Conservation (phyloP, 2,113 vertebrate genomes). For the Girardinichthys multiradiatus region DNA sequence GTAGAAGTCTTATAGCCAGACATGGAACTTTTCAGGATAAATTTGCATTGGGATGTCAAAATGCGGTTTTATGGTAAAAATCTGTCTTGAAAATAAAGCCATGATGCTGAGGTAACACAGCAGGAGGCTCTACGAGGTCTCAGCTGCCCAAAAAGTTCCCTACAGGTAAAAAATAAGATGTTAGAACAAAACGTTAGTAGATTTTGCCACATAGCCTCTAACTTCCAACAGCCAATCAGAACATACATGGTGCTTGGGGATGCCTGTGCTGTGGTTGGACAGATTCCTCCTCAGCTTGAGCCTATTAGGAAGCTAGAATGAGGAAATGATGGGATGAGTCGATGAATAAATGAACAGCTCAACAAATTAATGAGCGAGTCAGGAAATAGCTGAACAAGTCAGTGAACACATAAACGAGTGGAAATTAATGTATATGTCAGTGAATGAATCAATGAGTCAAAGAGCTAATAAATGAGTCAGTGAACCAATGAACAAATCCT, state of each 20-base stretch:
- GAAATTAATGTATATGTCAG: neutral
- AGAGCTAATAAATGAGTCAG: no score
- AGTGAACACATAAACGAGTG: neutral
- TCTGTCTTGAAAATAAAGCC: neutral
- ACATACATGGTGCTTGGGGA: slow-evolving; percentile 67
- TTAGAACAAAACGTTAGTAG: neutral
- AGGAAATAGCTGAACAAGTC: no score
- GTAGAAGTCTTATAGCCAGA: neutral
- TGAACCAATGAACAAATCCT: no score
- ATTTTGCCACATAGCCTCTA: neutral
- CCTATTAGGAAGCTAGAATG: slow-evolving; percentile 57
- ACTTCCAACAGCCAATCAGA: slow-evolving; percentile 35
- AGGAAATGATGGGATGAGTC: slow-evolving; percentile 24
- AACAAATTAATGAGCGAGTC: neutral
- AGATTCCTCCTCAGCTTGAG: slow-evolving; percentile 68
- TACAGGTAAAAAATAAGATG: neutral
- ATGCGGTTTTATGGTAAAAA: neutral
- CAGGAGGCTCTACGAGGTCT: neutral
- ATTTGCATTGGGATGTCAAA: no score
- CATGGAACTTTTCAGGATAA: neutral
- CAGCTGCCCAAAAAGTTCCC: slow-evolving; percentile 12
- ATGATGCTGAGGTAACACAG: neutral
- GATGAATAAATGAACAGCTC: neutral
- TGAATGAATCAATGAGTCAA: no score
- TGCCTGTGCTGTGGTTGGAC: slow-evolving; percentile 64